Evolutionary conservation across 1,140 invertebrate genomes (phyloP).

Genomic region (Ganaspis sp.): DNA sequence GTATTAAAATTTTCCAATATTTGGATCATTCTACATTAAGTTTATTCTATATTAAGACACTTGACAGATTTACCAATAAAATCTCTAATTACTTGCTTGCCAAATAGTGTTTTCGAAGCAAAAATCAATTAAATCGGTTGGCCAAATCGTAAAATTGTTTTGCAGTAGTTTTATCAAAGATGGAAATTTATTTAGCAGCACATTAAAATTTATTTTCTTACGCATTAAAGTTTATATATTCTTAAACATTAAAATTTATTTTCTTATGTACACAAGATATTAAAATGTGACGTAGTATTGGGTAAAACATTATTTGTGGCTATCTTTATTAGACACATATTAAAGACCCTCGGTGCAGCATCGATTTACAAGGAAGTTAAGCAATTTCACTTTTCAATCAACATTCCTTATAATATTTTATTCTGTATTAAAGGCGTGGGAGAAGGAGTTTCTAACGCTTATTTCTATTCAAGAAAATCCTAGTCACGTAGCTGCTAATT

Average conservation of each 20-base stretch:
- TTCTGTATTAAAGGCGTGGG: constrained; percentile 24
- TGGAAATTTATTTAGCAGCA: too few species aligned
- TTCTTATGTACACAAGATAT: constrained; percentile 16
- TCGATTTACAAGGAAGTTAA: constrained; percentile 29
- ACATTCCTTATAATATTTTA: constrained; percentile 30
- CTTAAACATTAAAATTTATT: constrained; percentile 1
- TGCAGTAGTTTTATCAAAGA: too few species aligned
- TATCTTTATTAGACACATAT: constrained; percentile 31
- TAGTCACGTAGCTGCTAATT: constrained; percentile 25
- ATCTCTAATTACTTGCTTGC: too few species aligned
- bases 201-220: constrained; percentile 15
- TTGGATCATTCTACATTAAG: neutral
- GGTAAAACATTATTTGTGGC: constrained; percentile 23
- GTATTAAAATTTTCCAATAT: too few species aligned
- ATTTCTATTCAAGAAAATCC: constrained; percentile 27
- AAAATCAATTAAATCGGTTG: too few species aligned
- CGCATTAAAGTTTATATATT: neutral
- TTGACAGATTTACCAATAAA: too few species aligned
- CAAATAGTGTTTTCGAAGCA: too few species aligned
- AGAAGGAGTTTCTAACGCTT: constrained; percentile 30
- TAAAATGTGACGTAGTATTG: neutral
- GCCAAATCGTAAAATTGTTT: too few species aligned
- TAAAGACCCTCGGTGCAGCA: constrained; percentile 27
- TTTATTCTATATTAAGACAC: too few species aligned
- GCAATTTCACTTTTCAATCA: constrained; percentile 31